phyloP scores from a whole-genome alignment of 2,888 invertebrate species.

The Odontothrips loti region DNA sequence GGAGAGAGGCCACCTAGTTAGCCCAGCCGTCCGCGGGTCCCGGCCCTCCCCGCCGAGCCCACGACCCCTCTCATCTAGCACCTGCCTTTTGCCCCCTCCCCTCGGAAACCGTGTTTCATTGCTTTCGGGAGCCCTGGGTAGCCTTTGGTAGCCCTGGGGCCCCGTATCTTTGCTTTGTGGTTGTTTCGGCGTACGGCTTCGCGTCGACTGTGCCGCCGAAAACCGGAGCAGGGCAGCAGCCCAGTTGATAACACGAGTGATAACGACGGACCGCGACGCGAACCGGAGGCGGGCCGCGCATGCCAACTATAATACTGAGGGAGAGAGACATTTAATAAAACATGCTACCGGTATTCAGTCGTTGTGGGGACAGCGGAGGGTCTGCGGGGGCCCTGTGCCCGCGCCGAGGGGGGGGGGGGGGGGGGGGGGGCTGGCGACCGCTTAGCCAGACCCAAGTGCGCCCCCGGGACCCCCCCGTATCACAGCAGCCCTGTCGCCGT shows the following conservation, averaged over 20 bases:
- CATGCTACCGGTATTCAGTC: background rate
- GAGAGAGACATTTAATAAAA: background rate
- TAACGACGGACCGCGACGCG: too few relatives aligned
- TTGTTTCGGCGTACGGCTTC: too few relatives aligned
- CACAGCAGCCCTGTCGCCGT: background rate
- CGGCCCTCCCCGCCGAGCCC: background rate
- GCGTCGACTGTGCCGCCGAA: too few relatives aligned
- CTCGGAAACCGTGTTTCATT: background rate
- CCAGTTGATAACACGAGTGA: background rate
- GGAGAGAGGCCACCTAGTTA: too few relatives aligned
- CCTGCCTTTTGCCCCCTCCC: background rate
- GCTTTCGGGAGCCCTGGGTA: background rate
- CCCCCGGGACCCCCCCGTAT: constrained; percentile 9
- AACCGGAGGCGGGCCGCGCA: background rate
- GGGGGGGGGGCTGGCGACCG: background rate
- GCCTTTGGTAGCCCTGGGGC: too few relatives aligned
- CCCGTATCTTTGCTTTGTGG: too few relatives aligned
- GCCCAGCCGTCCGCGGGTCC: background rate
- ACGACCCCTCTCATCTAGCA: background rate
- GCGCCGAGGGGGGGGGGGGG: background rate
- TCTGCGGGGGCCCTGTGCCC: background rate
- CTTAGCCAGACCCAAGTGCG: background rate
- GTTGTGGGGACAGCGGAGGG: too few relatives aligned
- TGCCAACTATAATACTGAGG: background rate
- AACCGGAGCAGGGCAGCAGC: background rate